Percentiles rank a stretch among this genome's conserved stretches.
phyloP scores from a whole-genome alignment of 2,888 invertebrate species.

The Agrochola litura region DNA sequence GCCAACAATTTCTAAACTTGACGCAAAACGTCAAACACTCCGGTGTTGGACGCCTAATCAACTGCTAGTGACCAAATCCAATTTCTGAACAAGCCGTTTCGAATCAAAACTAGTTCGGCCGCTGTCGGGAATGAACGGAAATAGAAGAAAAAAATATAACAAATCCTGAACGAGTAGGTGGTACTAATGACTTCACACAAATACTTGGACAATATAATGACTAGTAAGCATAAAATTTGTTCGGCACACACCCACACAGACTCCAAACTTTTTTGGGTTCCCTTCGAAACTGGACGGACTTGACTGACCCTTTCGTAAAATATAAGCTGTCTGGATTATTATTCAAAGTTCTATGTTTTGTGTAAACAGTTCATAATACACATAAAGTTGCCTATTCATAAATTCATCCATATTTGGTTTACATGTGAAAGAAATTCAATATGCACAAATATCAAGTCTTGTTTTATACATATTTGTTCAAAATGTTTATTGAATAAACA shows the following conservation, averaged over 20 bases:
- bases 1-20: conserved; percentile 52
- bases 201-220: conserved; percentile 78
- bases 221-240: conserved; percentile 79
- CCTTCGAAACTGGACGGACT: conserved; percentile 42
- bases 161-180: conserved; percentile 71
- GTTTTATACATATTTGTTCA: conserved; percentile 17
- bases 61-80: conserved; percentile 49
- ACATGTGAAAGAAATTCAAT: conserved; percentile 24
- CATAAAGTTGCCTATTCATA: neutral
- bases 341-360: conserved; percentile 23
- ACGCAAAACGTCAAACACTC: conserved; percentile 52
- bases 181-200: conserved; percentile 79
- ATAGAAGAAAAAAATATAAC: conserved; percentile 66
- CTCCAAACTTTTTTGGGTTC: conserved; percentile 69
- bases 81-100: conserved; percentile 61
- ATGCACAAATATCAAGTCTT: conserved; percentile 16
- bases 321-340: conserved; percentile 38
- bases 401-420: conserved; percentile 25
- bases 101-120: conserved; percentile 61
- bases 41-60: conserved; percentile 50
- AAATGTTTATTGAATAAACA: neutral
- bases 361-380: neutral
- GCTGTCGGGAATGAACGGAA: conserved; percentile 44
- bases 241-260: conserved; percentile 73
- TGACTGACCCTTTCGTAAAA: conserved; percentile 50